Conservation (phyloP, 2,888 invertebrate genomes). For the Nudaria mundana region DNA sequence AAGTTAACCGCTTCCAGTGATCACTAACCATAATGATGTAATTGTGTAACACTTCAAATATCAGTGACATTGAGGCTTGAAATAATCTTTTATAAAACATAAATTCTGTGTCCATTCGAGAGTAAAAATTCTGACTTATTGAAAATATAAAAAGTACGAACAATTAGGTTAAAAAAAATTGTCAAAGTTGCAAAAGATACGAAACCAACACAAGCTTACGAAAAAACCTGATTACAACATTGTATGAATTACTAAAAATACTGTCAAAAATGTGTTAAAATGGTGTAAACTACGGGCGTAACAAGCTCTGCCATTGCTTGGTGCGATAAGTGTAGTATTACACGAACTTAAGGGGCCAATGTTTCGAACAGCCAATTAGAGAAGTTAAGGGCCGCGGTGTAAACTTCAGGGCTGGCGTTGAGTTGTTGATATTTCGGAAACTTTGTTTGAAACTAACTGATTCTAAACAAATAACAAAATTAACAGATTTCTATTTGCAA, state of each 20-base stretch:
- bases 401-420: conserved; percentile 22
- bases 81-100: no score
- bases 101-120: no score
- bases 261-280: background rate
- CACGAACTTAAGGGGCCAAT: conserved; percentile 26
- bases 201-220: no score
- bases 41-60: conserved; percentile 26
- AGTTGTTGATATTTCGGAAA: no score
- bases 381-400: conserved; percentile 26
- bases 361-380: conserved; percentile 40
- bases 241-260: background rate
- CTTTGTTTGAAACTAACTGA: no score
- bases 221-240: background rate
- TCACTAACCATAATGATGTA: conserved; percentile 34
- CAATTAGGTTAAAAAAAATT: no score
- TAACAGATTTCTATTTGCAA: no score
- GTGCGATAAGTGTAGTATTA: conserved; percentile 35
- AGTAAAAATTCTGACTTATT: no score
- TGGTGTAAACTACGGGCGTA: conserved; percentile 4
- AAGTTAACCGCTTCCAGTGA: conserved; percentile 29
- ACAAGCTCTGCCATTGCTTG: conserved; percentile 24
- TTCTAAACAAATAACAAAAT: no score
- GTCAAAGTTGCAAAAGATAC: no score
- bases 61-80: no score
- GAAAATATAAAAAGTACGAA: no score